Evolutionary conservation across 2,113 vertebrate genomes (phyloP).

Genomic region (Rhagologus leucostigma): DNA sequence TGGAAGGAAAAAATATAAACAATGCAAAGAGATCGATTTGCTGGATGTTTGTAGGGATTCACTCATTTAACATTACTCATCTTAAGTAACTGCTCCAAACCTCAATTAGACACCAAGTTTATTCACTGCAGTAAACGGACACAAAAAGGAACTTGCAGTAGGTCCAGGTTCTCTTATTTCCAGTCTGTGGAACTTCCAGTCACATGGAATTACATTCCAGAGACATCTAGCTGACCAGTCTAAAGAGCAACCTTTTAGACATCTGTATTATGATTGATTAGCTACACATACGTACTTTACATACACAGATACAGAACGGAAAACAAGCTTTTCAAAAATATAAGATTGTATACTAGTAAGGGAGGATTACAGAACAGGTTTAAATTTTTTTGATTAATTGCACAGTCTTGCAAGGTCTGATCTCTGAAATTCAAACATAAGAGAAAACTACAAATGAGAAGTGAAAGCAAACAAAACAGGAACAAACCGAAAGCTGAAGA

Average conservation of each 20-base stretch:
- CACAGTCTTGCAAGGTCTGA: background rate
- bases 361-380: background rate
- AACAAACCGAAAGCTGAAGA: background rate
- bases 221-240: background rate
- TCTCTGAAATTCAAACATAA: background rate
- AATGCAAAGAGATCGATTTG: background rate
- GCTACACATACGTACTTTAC: background rate
- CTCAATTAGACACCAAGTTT: background rate
- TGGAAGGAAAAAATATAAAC: background rate
- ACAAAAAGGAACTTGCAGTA: background rate
- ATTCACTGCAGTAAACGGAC: background rate
- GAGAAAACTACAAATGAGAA: background rate
- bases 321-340: background rate
- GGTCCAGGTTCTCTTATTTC: background rate
- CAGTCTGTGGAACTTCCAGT: background rate
- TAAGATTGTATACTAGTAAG: background rate
- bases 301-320: fast-evolving
- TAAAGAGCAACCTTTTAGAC: background rate
- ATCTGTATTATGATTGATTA: background rate
- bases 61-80: background rate
- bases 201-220: background rate
- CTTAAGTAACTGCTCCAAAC: background rate
- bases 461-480: background rate
- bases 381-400: background rate
- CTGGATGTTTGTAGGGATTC: background rate